phyloP scores from a whole-genome alignment of 2,888 invertebrate genomes.

The Drosophila pseudotalamancana region DNA sequence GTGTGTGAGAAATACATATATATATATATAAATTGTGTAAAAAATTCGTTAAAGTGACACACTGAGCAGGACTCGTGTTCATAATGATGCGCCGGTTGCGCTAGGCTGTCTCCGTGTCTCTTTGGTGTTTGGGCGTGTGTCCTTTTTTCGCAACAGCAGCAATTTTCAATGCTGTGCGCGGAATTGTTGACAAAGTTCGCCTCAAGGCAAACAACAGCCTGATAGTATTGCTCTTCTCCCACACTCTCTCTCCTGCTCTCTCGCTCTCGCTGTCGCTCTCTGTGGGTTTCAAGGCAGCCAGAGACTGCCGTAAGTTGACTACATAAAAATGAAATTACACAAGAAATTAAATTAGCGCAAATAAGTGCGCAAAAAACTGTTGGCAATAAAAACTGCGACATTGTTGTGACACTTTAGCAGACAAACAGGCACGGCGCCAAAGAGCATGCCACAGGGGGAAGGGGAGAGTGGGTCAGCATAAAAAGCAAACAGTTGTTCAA shows the following conservation, averaged over 20 bases:
- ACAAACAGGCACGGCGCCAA: constrained; percentile 36
- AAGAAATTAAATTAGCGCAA: constrained; percentile 78
- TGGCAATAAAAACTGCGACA: constrained; percentile 70
- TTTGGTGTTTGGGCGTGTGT: constrained; percentile 22
- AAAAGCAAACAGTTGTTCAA: constrained; percentile 42
- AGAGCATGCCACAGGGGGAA: background rate
- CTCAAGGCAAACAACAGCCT: constrained; percentile 71
- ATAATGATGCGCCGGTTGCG: constrained; percentile 66
- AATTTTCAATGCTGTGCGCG: constrained; percentile 74
- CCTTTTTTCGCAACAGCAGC: constrained; percentile 67
- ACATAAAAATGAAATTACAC: constrained; percentile 78
- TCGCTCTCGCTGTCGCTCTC: constrained; percentile 19
- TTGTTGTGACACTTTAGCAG: constrained; percentile 68
- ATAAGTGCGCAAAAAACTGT: constrained; percentile 61
- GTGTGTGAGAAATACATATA: background rate
- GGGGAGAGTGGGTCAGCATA: background rate
- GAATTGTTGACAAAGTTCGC: constrained; percentile 78
- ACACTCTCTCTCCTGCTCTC: no score
- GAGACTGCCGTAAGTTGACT: constrained; percentile 49
- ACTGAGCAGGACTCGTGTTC: constrained; percentile 35
- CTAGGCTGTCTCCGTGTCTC: constrained; percentile 10
- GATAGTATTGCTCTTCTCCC: no score
- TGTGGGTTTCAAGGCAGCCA: constrained; percentile 72
- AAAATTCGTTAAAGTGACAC: constrained; percentile 58
- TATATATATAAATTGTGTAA: constrained; percentile 1